Base-by-base conservation (phyloP, 2,113 vertebrate species). In the Oreochromis niloticus region DNA sequence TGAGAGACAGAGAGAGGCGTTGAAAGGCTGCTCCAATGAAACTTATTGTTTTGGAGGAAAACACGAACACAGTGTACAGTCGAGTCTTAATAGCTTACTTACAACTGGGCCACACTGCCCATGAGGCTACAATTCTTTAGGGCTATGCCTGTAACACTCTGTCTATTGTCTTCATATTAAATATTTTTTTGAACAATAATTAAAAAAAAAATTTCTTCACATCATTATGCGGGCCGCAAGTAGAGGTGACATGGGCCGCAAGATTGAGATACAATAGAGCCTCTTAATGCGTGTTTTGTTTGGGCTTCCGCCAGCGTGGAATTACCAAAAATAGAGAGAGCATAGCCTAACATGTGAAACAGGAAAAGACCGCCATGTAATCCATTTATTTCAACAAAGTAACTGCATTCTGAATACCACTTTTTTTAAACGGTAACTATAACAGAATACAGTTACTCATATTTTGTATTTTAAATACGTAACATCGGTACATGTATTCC, bases 361-460 rank as follows among this genome's bases (percentile, higher is more conserved):
- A 27, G 55, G 24, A 0, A 27, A 24, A 1, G 0, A 57, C 55
- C 4, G 0, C 55, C 0, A 2, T 0, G 55, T 57, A 57, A 57
- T 57, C 55, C 55, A 0, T 57, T 57, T 27, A 27, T 57, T 27
- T 27, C 55, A 57, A 27, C 24, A 57, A 57, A 57, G 24, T 57
- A 27, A 57, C 55, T 57, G 6, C 27, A 27, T 57, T 57, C 55
- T 57, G 0, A 57, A 57, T 57, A 0, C 0, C 12, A 57, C 12
- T 24, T 27, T 27, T 27, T 57, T 27, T 57, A 57, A 57, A 57
- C 4, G 6, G 24, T 27, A 5, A 16, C 55, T 57, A 24, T 57
- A 30, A 30, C 1, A 0, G 13, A 57, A 9, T 30, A 59, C 13
- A 30, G 24, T 30, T 57, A 57, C 56, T 57, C 24, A 30, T 59